Percentiles rank a stretch among this genome's conserved stretches.
phyloP scores from a whole-genome alignment of 2,888 invertebrate genomes.

The Plusia festucae region DNA sequence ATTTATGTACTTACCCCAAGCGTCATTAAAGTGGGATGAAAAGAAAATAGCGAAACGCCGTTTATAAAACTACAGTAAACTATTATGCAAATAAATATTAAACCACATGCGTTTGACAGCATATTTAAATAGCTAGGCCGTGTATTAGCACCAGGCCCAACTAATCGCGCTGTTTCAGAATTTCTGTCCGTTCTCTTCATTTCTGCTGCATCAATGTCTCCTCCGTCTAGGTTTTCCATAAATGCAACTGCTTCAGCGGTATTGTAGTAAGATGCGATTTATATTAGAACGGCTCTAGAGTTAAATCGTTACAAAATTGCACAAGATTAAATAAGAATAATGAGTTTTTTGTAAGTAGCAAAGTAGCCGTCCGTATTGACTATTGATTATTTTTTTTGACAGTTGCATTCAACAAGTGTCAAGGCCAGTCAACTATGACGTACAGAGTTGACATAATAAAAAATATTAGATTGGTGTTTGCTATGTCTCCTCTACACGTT shows the following conservation, averaged over 20 bases:
- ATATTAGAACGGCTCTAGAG: background rate
- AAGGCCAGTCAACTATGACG: too few relatives aligned
- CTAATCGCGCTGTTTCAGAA: slow-evolving; percentile 79
- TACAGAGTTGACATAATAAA: too few relatives aligned
- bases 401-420: background rate
- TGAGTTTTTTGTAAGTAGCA: too few relatives aligned
- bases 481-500: too few relatives aligned
- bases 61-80: slow-evolving; percentile 77
- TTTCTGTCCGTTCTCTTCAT: slow-evolving; percentile 75
- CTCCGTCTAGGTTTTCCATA: slow-evolving; percentile 63
- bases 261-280: background rate
- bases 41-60: slow-evolving; percentile 79
- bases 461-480: too few relatives aligned
- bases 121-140: slow-evolving; percentile 81
- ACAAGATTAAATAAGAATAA: background rate
- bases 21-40: slow-evolving; percentile 85
- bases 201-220: slow-evolving; percentile 55
- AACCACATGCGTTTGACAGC: slow-evolving; percentile 76
- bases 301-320: background rate
- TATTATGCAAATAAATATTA: slow-evolving; percentile 76
- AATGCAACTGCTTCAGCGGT: slow-evolving; percentile 14
- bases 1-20: slow-evolving; percentile 77
- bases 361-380: background rate
- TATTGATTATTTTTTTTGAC: background rate
- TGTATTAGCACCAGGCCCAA: slow-evolving; percentile 68